phyloP scores from a whole-genome alignment of 2,113 vertebrate genomes.

The Poeciliopsis occidentalis region DNA sequence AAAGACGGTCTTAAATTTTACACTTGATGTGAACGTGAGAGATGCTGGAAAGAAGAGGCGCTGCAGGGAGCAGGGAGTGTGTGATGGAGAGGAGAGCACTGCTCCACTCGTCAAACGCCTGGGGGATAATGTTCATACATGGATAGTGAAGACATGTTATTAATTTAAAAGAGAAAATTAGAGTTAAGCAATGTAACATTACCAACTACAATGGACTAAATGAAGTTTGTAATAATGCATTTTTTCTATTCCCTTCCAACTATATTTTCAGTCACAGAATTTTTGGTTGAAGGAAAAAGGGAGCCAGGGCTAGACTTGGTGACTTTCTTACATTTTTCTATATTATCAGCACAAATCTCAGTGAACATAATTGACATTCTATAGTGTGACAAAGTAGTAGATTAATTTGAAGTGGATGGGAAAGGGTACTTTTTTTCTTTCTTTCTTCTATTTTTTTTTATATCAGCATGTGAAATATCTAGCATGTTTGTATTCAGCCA shows the following conservation, averaged over 20 bases:
- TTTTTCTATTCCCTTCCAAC: background rate
- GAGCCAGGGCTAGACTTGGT: background rate
- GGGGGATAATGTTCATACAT: background rate
- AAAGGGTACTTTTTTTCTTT: background rate
- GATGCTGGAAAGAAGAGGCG: background rate
- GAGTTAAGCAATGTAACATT: background rate
- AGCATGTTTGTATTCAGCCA: too few species aligned
- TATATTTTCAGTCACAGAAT: background rate
- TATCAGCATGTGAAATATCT: too few species aligned
- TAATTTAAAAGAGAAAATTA: background rate
- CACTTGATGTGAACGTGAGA: background rate
- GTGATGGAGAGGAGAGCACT: background rate
- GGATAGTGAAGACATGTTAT: background rate
- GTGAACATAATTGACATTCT: background rate
- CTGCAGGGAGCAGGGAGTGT: background rate
- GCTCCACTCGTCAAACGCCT: background rate
- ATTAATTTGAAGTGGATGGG: background rate
- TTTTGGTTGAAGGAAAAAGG: background rate
- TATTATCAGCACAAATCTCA: too few species aligned
- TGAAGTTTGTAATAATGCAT: background rate
- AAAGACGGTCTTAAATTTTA: background rate
- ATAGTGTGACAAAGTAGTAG: background rate
- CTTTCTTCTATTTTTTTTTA: too few species aligned
- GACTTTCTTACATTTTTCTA: too few species aligned
- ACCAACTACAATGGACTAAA: background rate